Evolutionary conservation across 2,888 invertebrate species (phyloP).

Genomic region (Cataglyphis livida): DNA sequence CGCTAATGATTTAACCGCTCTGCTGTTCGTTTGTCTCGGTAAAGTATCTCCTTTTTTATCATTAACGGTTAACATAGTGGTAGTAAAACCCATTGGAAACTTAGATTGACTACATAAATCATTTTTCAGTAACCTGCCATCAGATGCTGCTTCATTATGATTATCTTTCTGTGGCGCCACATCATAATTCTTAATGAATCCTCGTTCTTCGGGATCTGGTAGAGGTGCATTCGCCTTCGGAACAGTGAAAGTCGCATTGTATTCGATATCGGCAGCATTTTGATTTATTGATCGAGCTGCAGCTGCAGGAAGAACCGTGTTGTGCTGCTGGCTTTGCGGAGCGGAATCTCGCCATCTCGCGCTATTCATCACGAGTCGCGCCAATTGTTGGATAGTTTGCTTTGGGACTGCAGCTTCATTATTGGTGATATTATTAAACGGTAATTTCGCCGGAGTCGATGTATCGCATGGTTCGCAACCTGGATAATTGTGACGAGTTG

Average conservation of each 20-base stretch:
- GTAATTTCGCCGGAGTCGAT: conserved; percentile 82
- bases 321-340: conserved; percentile 51
- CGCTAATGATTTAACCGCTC: conserved; percentile 43
- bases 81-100: conserved; percentile 74
- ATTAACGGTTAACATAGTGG: conserved; percentile 54
- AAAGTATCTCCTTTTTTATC: conserved; percentile 25
- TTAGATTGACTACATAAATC: conserved; percentile 41
- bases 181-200: background rate
- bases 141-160: background rate
- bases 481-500: conserved; percentile 48
- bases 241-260: conserved; percentile 7
- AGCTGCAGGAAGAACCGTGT: background rate
- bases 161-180: background rate
- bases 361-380: conserved; percentile 83
- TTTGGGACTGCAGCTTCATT: conserved; percentile 69
- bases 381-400: conserved; percentile 82
- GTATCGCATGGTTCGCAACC: conserved; percentile 77
- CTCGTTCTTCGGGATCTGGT: background rate
- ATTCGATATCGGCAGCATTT: conserved; percentile 12
- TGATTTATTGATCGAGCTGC: conserved; percentile 16
- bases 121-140: background rate
- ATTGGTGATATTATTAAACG: background rate
- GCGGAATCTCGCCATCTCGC: conserved; percentile 81
- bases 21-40: conserved; percentile 8
- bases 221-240: conserved; percentile 1